Evolutionary conservation across 2,797 vertebrate genomes (phyloP), one percentile per base, ranked within the genome.

Genomic region (Meriones psammophilus): DNA sequence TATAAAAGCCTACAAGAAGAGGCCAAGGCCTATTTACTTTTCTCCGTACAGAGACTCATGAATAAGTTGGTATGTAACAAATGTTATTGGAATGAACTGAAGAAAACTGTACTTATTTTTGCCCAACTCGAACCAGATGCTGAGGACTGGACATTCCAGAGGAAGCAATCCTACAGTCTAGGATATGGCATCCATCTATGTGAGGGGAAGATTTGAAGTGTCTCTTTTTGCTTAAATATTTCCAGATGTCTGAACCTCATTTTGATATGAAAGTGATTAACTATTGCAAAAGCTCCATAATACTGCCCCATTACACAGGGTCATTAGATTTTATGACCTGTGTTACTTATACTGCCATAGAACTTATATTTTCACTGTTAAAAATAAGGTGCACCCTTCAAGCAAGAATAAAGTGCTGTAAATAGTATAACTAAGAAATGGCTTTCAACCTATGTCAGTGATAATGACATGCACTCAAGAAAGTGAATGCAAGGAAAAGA

Each of bases 61-160:
- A 79, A 92, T 60, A 74, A 88, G 73, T 80, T 96, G 46, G 20
- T 26, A 28, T 88, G 54, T 58, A 83, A n/a, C 76, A 96, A 77
- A 60, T 58, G 36, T 74, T 69, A 30, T 88, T 76, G 30, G 68
- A 79, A 36, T 8, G 4, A 68, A 71, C 4, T 56, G 33, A 96
- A 85, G 39, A 54, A 77, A 92, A 80, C 17, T 73, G 8, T 86
- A 30, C 39, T 91, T 68, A 74, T 69, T 36, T 79, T 88, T 91
- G 50, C 13, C 42, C 13, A 96, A 58, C 4, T 42, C 20, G 78
- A 60, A 77, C 14, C 15, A 64, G 18, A 74, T 78, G 46, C 56
- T 50, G n/a, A 7, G 36, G 39, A 78, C 12, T 68, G 30, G 68
- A 24, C 30, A 86, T 60, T 80, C 33, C 36, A 39, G 10, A 36